Evolutionary conservation across 2,113 vertebrate species (phyloP), one percentile per base, ranked within the genome.

Genomic region (Columba livia): DNA sequence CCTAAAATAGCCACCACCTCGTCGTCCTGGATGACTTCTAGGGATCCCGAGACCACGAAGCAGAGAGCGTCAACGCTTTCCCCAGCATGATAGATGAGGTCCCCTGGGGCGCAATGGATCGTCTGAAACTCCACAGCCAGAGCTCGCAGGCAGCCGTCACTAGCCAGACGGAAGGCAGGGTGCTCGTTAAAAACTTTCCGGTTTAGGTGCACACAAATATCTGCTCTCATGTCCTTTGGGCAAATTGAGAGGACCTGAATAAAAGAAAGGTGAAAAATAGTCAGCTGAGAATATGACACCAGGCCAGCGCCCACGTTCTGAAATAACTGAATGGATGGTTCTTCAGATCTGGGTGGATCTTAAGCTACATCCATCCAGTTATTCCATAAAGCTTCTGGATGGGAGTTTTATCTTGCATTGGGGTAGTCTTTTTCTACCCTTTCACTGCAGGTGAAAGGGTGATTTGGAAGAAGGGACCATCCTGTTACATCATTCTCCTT

Each of bases 1-100:
- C 99, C 99, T 96, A 99, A 98, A 97, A 99, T 99, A 95, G 99
- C 99, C 89, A 99, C 99, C 98, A 99, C 99, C 97, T 99, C 99
- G 19, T 99, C 99, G 58, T 99, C 99, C 98, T 99, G 99, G 96
- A 99, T 99, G 97, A 99, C 99, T 98, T 99, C 99, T 89, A 99
- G 98, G 61, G 99, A 99, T 89, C 99, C 99, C 0, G 99, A 99
- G 96, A 99, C 99, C 53, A 99, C 99, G 53, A 99, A 99, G 97
- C 99, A 99, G 73, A 99, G 99, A 10, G 99, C 98, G 86, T 99
- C 99, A 4, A 99, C 99, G 1, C 99, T 99, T 93, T 99, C 99
- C 15, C 99, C 99, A 10, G 99, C 98, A 2, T 99, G 99, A 96
- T 99, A 99, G 97, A 99, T 99, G 97, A 99, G 99, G 97, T 99